Percentiles rank a stretch among this genome's conserved stretches.
These are phyloP conservation scores for Bombus difficillimus DNA, from an alignment of 1,140 invertebrate species.

Conservation along the genomic window DNA sequence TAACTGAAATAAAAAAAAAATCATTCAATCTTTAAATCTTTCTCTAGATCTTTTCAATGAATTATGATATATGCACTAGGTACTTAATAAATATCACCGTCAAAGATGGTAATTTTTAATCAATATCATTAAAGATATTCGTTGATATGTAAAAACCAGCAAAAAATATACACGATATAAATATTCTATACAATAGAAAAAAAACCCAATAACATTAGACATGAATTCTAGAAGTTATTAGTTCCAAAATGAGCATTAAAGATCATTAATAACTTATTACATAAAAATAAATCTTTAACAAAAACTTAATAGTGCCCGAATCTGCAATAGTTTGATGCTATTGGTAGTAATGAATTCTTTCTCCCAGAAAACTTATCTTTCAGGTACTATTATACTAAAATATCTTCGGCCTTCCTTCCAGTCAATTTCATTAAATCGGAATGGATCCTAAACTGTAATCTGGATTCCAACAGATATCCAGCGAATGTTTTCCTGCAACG, in stretches of 20 bases:
- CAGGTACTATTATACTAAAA: conserved; percentile 35
- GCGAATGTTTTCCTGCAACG: conserved; percentile 91
- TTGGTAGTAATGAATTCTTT: conserved; percentile 42
- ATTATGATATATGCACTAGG: background rate
- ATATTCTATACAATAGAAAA: background rate
- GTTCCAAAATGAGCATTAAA: conserved; percentile 1
- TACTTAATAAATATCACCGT: background rate
- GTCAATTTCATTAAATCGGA: conserved; percentile 86
- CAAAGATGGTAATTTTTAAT: background rate
- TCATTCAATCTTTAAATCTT: conserved; percentile 33
- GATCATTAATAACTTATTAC: background rate
- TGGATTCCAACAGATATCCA: conserved; percentile 94
- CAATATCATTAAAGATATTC: background rate
- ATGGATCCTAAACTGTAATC: conserved; percentile 96
- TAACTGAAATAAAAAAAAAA: conserved; percentile 37
- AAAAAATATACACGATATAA: background rate
- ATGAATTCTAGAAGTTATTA: background rate
- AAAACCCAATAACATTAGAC: background rate
- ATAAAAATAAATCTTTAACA: background rate
- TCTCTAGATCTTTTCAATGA: conserved; percentile 24
- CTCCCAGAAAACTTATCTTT: background rate
- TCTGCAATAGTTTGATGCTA: conserved; percentile 42
- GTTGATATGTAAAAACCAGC: background rate
- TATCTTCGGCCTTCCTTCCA: conserved; percentile 69
- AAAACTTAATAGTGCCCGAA: conserved; percentile 27